Percentiles rank a stretch among this genome's conserved stretches.
Conservation (phyloP, 2,888 invertebrate species). For the Brenthis ino region DNA sequence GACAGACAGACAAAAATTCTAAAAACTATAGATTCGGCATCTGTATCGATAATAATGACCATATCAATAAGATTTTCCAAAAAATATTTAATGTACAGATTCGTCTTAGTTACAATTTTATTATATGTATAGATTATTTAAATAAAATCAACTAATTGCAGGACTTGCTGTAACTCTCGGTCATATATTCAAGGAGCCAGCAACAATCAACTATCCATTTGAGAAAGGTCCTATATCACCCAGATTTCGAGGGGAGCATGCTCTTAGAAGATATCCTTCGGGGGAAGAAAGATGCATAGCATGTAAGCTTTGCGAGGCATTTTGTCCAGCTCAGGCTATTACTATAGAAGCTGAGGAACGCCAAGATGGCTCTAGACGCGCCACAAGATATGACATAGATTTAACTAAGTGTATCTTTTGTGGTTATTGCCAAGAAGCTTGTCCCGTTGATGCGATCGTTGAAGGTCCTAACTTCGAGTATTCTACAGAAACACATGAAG, state of each 20-base stretch:
- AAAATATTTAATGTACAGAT: too few species aligned
- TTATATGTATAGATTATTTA: too few species aligned
- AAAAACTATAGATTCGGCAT: too few species aligned
- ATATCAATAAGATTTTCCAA: too few species aligned
- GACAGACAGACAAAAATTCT: too few species aligned
- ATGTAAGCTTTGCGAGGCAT: constrained; percentile 99
- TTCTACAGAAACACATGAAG: constrained; percentile 98
- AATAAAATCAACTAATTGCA: constrained; percentile 40
- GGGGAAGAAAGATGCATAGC: constrained; percentile 99
- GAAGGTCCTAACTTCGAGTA: constrained; percentile 99
- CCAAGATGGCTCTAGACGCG: constrained; percentile 96
- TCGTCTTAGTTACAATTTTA: too few species aligned
- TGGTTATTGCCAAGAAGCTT: constrained; percentile 99
- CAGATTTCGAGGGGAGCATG: constrained; percentile 98
- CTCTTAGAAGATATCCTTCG: constrained; percentile 96
- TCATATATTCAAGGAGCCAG: constrained; percentile 90
- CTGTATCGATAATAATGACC: too few species aligned
- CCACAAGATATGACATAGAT: constrained; percentile 99
- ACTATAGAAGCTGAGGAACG: constrained; percentile 99
- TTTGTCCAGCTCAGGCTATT: constrained; percentile 99
- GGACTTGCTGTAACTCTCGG: constrained; percentile 91
- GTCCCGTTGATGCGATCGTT: constrained; percentile 98
- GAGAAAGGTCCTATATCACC: constrained; percentile 99
- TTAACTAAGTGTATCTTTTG: constrained; percentile 99
- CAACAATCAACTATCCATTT: constrained; percentile 99